Base-by-base conservation (phyloP, 2,888 invertebrate genomes). In the Nymphalis c-album region DNA sequence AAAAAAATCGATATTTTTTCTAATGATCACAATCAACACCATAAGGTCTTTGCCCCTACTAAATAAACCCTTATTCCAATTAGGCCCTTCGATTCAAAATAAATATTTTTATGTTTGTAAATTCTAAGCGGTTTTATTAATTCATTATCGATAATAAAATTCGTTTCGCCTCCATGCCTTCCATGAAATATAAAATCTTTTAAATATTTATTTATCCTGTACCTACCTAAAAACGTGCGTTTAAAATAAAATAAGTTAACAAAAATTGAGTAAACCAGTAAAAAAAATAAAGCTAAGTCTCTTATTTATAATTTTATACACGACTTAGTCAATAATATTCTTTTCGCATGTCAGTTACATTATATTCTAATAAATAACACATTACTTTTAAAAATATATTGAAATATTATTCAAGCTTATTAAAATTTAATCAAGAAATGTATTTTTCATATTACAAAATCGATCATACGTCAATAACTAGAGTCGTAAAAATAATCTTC, bases 41-140 rank as follows among this genome's bases (percentile, higher is more conserved):
- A 8, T 57, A 63, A 61, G 61, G 64, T 69, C 64, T 67, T 71
- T 71, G 62, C 64, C 63, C 69, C 46, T 63, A 31, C 47, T 55
- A 64, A 59, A 61, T 13, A 63, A 58, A 58, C 50, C 46, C 58
- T 66, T 59, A 16, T 26, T 40, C 45, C 35, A 46, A 60, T 40
- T 40, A n/a, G 47, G 35, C 51, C 13, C 17, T 17, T 57, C 8
- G 35, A 40, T 7, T 35, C 51, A 18, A 31, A 55, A 31, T 55
- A 31, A 55, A 31, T 22, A 31, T 55, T 26, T 31, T 55, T 53
- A 26, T 53, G 17, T 26, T 55, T 31, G 3, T 17, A 7, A 31
- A 31, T 31, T 20, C 3, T 3, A 18, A 50, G 0, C 51, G 16
- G 18, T 50, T 18, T 16, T 8, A 51, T 51, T 51, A 22, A 22